Evolutionary conservation across 1,140 invertebrate genomes (phyloP).

Genomic region (Meloidogyne floridensis): DNA sequence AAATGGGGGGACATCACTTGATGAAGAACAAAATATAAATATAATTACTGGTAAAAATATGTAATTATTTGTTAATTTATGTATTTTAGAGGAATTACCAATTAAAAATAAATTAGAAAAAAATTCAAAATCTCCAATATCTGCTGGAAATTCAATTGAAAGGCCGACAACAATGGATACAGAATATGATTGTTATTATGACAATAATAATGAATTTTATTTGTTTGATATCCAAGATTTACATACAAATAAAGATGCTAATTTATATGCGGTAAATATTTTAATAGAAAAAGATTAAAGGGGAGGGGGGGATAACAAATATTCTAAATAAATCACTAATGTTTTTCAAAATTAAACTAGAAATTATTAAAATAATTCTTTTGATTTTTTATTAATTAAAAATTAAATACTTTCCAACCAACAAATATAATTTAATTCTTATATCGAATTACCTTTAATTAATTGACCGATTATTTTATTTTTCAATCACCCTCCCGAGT

Average conservation of each 20-base stretch:
- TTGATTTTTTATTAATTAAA: too few species aligned
- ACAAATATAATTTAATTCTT: too few species aligned
- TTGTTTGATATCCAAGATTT: constrained; percentile 19
- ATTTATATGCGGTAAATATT: constrained; percentile 31
- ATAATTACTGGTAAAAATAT: neutral
- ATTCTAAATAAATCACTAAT: too few species aligned
- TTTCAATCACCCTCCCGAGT: too few species aligned
- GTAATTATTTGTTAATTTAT: neutral
- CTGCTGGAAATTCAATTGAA: neutral
- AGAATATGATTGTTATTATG: neutral
- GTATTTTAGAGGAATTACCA: neutral
- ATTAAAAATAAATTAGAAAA: neutral
- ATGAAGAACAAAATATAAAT: neutral
- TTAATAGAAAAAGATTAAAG: too few species aligned
- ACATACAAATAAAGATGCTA: constrained; percentile 30
- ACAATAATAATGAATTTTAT: neutral
- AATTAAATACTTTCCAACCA: too few species aligned
- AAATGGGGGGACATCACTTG: neutral
- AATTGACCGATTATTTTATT: too few species aligned
- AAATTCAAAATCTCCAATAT: neutral
- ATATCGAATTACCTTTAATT: too few species aligned
- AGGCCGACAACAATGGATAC: neutral
- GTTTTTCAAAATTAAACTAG: too few species aligned
- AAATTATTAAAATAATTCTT: too few species aligned
- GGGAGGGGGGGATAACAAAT: too few species aligned